These are phyloP conservation scores for Grammomys surdaster DNA, from an alignment of 2,113 vertebrate species.

Conservation along the genomic window DNA sequence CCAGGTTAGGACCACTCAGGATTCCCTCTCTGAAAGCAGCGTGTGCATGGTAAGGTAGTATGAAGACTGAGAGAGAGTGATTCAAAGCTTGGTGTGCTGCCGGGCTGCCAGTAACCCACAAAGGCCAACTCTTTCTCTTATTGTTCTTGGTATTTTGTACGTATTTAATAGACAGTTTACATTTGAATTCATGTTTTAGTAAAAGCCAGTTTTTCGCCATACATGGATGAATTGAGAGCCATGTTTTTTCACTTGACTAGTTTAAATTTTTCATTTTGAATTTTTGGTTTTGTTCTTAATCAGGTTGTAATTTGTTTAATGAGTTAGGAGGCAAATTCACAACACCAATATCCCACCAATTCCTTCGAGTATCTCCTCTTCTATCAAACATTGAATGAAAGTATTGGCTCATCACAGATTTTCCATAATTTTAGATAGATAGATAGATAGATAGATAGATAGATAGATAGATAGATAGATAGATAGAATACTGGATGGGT, in stretches of 20 bases:
- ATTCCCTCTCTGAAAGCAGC: neutral
- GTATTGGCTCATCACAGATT: neutral
- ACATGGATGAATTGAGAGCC: neutral
- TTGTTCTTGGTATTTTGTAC: neutral
- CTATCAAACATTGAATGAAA: neutral
- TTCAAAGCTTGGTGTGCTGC: neutral
- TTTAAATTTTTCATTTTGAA: constrained; percentile 54
- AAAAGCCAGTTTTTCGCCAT: neutral
- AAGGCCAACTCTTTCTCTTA: neutral
- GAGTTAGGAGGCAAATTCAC: constrained; percentile 18
- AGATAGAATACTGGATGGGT: neutral
- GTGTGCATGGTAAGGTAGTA: neutral
- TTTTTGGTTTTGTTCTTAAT: constrained; percentile 13
- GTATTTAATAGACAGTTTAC: neutral
- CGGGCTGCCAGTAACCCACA: neutral
- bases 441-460: neutral
- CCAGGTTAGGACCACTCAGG: neutral
- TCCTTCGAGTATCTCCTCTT: neutral
- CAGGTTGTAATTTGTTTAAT: constrained; percentile 26
- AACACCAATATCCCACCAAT: neutral
- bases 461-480: neutral
- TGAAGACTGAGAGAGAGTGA: neutral
- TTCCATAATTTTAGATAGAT: neutral
- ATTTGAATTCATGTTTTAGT: neutral
- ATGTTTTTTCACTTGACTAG: neutral